These are phyloP conservation scores for Tribolium castaneum DNA, from an alignment of 1,140 invertebrate species.

Conservation along the genomic window DNA sequence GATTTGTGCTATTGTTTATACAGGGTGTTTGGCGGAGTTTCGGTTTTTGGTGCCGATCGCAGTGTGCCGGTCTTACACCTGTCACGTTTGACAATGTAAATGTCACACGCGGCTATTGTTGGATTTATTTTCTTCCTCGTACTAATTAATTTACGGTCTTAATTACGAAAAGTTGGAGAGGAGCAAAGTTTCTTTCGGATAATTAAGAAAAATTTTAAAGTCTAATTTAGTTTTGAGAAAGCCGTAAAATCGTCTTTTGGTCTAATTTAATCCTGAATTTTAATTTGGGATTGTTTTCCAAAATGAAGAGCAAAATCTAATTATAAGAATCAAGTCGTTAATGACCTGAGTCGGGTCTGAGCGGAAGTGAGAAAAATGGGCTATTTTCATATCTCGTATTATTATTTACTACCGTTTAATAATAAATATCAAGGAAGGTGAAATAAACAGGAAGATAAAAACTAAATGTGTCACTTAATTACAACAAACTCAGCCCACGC, in stretches of 20 bases:
- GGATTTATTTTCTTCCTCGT: background rate
- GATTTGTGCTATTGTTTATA: background rate
- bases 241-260: background rate
- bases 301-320: slow-evolving; percentile 12
- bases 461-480: slow-evolving; percentile 11
- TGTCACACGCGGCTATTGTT: too few species aligned
- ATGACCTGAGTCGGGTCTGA: background rate
- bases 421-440: background rate
- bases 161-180: too few species aligned
- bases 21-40: background rate
- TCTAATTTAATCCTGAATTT: background rate
- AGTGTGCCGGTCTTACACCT: background rate
- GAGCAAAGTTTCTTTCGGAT: background rate
- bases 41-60: background rate
- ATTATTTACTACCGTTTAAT: background rate
- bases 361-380: background rate
- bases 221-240: background rate
- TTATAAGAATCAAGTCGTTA: slow-evolving; percentile 9
- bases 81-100: background rate
- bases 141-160: too few species aligned
- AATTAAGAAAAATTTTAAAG: slow-evolving; percentile 7
- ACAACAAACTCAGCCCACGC: slow-evolving; percentile 7
- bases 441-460: slow-evolving; percentile 31
- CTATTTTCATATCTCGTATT: background rate
- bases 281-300: slow-evolving; percentile 1